Percentiles rank a stretch among this genome's conserved stretches.
phyloP scores from a whole-genome alignment of 1,140 invertebrate genomes.

The Lithobius niger region DNA sequence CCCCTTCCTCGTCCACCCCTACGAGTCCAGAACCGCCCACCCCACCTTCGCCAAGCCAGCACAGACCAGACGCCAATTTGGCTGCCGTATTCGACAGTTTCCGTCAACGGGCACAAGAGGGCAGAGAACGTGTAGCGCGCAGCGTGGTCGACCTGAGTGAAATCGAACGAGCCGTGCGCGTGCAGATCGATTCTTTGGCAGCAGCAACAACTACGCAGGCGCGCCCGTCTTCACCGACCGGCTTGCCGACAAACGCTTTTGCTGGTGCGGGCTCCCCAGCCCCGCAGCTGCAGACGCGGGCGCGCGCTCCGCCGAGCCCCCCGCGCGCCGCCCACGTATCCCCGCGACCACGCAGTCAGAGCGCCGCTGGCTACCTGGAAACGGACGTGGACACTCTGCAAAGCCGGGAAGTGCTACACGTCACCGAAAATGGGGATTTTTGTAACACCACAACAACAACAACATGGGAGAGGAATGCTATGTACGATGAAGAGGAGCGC shows the following conservation, averaged over 20 bases:
- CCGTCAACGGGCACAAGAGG: constrained; percentile 17
- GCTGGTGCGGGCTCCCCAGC: too few relatives aligned
- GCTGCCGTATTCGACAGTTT: constrained; percentile 20
- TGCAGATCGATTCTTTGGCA: not conserved
- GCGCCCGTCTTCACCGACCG: not conserved
- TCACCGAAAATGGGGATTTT: too few relatives aligned
- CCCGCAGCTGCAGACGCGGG: not conserved
- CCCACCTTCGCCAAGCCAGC: not conserved
- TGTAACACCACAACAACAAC: too few relatives aligned
- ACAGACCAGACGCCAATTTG: constrained; percentile 6
- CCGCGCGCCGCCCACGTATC: not conserved
- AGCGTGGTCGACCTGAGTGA: constrained; percentile 21
- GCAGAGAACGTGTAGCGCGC: constrained; percentile 21
- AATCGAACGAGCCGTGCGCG: constrained; percentile 17
- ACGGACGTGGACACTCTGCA: not conserved
- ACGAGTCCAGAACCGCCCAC: not conserved
- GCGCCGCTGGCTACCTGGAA: constrained; percentile 1
- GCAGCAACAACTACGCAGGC: not conserved
- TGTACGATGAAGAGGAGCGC: too few relatives aligned
- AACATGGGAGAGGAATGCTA: too few relatives aligned
- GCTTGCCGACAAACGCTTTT: not conserved
- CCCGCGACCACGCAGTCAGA: not conserved
- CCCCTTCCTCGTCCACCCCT: not conserved
- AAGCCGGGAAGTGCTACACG: not conserved
- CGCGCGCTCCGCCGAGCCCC: not conserved